Evolutionary conservation across 2,888 invertebrate genomes (phyloP), one percentile per base, ranked within the genome.

Genomic region (Drosophila vallismaia): DNA sequence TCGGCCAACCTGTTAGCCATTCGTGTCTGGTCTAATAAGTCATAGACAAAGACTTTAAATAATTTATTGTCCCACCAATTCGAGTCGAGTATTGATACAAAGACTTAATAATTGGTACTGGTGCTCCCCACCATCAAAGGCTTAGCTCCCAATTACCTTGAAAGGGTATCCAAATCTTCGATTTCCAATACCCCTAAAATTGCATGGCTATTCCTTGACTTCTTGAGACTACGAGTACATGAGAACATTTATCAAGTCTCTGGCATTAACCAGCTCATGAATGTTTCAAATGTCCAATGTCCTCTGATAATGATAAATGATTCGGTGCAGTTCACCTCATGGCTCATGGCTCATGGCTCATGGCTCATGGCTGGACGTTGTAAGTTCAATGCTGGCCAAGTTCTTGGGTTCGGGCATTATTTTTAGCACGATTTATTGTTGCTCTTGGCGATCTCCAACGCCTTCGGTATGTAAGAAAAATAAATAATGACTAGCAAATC

Each of bases 401-500:
- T 54, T 53, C 75, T 59, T 36, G 51, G 36, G 26, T 50, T 28
- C 33, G 38, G 31, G 10, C 31, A 24, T 67, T 85, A 85, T 78
- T 70, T 83, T 68, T 83, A 68, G 86, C 38, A 8, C 49, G 40
- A 45, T 67, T 63, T 44, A 55, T 67, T 67, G 44, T 44, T 44
- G 29, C 50, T 10, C 36, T 44, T 54, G 67, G 45, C 54, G 56
- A 45, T 53, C 42, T 50, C 62, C 33, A 40, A 38, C 46, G 54
- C 50, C 38, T 14, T 19, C 38, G 49, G 38, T 44, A 50, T 69
- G 51, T 53, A 54, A 54, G 54, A 36, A 56, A 76, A 76, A 77
- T 79, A 79, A 79, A 86, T 82, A 76, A 82, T 86, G 73, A 57
- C 66, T 72, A 70, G 78, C 76, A 80, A 86, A 83, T 78, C 83